Percentiles rank a stretch among this genome's conserved stretches.
These are phyloP conservation scores for Hyphantria cunea DNA, from an alignment of 1,140 invertebrate genomes.

Conservation along the genomic window DNA sequence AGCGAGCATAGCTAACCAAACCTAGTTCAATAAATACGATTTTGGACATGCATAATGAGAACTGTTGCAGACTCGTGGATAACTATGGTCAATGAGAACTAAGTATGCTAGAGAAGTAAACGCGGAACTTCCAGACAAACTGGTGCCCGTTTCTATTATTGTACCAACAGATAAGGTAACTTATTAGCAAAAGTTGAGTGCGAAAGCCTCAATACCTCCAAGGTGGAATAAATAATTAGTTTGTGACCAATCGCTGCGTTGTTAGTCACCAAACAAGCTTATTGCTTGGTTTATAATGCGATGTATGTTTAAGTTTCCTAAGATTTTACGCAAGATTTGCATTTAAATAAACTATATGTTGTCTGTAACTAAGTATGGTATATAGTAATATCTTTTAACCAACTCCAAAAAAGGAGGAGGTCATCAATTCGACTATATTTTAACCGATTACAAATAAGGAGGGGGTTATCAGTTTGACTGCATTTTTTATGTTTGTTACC, in stretches of 20 bases:
- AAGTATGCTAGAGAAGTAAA: constrained; percentile 2
- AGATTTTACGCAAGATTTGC: too few species aligned
- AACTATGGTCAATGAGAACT: constrained; percentile 29
- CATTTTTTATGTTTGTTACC: too few species aligned
- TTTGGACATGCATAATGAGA: constrained; percentile 30
- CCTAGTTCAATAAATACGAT: constrained; percentile 24
- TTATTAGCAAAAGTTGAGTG: constrained; percentile 6
- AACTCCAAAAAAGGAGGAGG: too few species aligned
- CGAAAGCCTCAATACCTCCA: not conserved
- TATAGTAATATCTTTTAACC: too few species aligned
- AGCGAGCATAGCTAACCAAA: constrained; percentile 18
- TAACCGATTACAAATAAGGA: too few species aligned
- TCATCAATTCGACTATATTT: too few species aligned
- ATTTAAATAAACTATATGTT: too few species aligned
- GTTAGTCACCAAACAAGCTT: not conserved
- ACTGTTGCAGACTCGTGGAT: constrained; percentile 2
- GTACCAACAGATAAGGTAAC: constrained; percentile 2
- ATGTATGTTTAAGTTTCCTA: not conserved
- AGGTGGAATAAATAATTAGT: constrained; percentile 6
- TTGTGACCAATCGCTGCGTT: not conserved
- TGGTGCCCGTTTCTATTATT: constrained; percentile 13
- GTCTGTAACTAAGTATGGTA: too few species aligned
- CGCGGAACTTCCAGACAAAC: constrained; percentile 23
- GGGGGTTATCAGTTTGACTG: too few species aligned
- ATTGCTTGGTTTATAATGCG: not conserved